Evolutionary conservation across 2,888 invertebrate genomes (phyloP).

Genomic region (Eupsilia transversa): DNA sequence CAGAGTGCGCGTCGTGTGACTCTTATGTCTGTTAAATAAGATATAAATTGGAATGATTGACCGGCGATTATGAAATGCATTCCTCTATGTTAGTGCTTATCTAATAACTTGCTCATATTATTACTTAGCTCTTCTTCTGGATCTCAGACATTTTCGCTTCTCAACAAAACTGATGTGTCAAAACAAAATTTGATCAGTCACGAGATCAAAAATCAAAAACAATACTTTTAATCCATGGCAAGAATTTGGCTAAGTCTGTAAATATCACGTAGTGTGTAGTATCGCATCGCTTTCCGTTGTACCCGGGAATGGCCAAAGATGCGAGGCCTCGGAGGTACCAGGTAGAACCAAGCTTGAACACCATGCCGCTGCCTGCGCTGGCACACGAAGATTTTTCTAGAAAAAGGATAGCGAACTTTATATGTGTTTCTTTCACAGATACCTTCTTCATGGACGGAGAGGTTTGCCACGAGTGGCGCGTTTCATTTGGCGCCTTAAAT

Average conservation of each 20-base stretch:
- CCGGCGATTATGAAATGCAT: neutral
- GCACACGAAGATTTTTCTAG: constrained; percentile 7
- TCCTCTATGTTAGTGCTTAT: neutral
- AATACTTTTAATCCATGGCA: constrained; percentile 16
- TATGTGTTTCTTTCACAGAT: neutral
- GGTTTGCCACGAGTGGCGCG: neutral
- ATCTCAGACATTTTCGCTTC: neutral
- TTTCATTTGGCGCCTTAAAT: neutral
- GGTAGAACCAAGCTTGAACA: constrained; percentile 12
- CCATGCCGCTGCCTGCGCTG: constrained; percentile 29
- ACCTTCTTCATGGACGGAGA: neutral
- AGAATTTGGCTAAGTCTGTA: constrained; percentile 31
- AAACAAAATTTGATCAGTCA: neutral
- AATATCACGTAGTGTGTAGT: constrained; percentile 7
- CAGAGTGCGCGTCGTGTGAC: neutral
- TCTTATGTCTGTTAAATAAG: neutral
- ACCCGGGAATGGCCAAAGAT: constrained; percentile 10
- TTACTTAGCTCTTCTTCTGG: neutral
- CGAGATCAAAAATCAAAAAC: constrained; percentile 11
- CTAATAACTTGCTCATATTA: neutral
- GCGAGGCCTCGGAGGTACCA: constrained; percentile 31
- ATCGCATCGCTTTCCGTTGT: constrained; percentile 8
- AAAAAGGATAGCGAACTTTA: neutral
- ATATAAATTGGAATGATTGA: neutral
- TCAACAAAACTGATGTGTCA: constrained; percentile 1